These are phyloP conservation scores for Gila robusta DNA, from an alignment of 2,797 vertebrate species.

Conservation along the genomic window DNA sequence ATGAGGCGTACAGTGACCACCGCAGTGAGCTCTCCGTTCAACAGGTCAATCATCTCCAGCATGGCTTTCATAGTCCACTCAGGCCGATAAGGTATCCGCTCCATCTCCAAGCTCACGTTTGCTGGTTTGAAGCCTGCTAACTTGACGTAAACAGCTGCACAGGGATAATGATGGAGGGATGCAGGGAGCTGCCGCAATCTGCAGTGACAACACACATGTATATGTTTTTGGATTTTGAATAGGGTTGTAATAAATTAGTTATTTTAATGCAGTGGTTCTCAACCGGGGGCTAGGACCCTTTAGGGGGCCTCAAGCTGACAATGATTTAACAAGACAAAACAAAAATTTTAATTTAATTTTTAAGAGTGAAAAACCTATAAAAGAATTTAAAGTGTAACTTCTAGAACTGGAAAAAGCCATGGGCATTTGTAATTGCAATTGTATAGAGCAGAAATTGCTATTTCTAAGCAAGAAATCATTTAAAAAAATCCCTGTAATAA, in stretches of 20 bases:
- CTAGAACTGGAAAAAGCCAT: not conserved
- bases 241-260: not conserved
- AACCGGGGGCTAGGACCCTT: not conserved
- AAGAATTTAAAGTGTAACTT: not conserved
- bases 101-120: constrained; percentile 41
- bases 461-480: not conserved
- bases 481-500: not conserved
- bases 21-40: constrained; percentile 82
- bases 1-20: constrained; percentile 46
- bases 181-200: constrained; percentile 87
- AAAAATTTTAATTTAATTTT: not conserved
- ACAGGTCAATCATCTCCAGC: constrained; percentile 83
- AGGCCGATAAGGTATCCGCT: constrained; percentile 85
- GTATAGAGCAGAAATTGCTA: not conserved
- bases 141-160: constrained; percentile 78
- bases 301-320: not conserved
- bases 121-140: constrained; percentile 88
- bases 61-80: constrained; percentile 87
- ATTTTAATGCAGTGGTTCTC: not conserved
- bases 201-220: constrained; percentile 39
- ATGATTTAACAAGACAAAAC: not conserved
- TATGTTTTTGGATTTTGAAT: not conserved
- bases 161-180: constrained; percentile 82
- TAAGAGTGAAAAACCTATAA: not conserved
- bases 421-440: not conserved